These are phyloP conservation scores for Urocyon cinereoargenteus DNA, from an alignment of 2,797 vertebrate genomes.

Conservation along the genomic window DNA sequence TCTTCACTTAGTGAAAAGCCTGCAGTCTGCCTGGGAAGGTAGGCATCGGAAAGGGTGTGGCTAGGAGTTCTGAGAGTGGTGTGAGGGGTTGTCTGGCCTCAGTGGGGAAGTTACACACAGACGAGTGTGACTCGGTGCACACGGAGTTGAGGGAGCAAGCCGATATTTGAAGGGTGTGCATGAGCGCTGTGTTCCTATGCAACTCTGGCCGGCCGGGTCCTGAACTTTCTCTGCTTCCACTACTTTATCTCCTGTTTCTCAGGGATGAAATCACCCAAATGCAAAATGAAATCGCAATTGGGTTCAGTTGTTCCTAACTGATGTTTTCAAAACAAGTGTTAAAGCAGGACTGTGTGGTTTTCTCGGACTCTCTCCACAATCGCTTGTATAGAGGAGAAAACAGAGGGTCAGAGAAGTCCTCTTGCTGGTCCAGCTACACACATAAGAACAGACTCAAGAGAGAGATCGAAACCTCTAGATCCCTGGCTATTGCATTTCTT, in stretches of 20 bases:
- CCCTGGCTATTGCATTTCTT: accelerated
- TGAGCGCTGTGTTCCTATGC: accelerated
- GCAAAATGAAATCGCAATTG: not conserved
- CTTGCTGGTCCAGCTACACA: no score
- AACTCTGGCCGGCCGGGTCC: accelerated
- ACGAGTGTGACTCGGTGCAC: accelerated
- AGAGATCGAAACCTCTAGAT: accelerated
- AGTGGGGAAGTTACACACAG: accelerated
- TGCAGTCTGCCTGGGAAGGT: accelerated
- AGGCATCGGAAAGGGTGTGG: accelerated
- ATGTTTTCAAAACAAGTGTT: not conserved
- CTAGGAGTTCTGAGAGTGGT: not conserved
- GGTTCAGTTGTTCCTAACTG: accelerated
- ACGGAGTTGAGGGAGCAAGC: accelerated
- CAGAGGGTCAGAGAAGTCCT: not conserved
- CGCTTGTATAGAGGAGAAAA: not conserved
- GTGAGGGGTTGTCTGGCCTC: accelerated
- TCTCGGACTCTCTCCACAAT: accelerated
- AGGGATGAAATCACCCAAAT: accelerated
- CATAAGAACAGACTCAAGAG: accelerated
- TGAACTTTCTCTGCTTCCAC: not conserved
- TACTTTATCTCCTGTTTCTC: not conserved
- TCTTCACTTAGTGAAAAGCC: not conserved
- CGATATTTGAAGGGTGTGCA: accelerated
- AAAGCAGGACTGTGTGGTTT: accelerated